These are phyloP conservation scores for Accipiter cooperii DNA, from an alignment of 2,113 vertebrate species.

Conservation along the genomic window DNA sequence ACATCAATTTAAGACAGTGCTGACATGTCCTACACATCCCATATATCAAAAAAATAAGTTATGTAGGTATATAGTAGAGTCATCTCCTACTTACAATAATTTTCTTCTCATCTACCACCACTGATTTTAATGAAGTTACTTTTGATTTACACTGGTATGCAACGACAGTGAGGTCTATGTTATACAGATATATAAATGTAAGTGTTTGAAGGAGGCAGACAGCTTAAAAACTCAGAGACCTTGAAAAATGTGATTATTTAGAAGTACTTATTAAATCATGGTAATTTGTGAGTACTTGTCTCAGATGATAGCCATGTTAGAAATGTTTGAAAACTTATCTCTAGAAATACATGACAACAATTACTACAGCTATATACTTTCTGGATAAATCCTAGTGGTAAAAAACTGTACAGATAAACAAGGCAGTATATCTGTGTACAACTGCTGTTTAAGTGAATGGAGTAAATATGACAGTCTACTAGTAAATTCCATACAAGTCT, in stretches of 20 bases:
- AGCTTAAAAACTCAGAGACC: neutral
- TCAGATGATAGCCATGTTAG: neutral
- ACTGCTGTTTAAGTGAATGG: neutral
- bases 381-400: neutral
- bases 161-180: neutral
- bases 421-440: conserved; percentile 25
- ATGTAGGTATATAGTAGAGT: neutral
- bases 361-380: conserved; percentile 11
- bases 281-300: conserved; percentile 21
- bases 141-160: neutral
- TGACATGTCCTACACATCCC: neutral
- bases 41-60: neutral
- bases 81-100: neutral
- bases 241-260: conserved; percentile 16
- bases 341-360: conserved; percentile 6
- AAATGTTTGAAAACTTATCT: conserved; percentile 14
- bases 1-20: neutral
- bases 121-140: conserved; percentile 18
- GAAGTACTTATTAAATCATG: neutral
- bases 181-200: neutral
- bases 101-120: neutral
- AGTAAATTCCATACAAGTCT: conserved; percentile 9
- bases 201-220: neutral
- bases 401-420: conserved; percentile 21
- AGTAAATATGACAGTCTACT: neutral